Base-by-base conservation (phyloP, 2,113 vertebrate genomes). In the Phrynocephalus versicolor region DNA sequence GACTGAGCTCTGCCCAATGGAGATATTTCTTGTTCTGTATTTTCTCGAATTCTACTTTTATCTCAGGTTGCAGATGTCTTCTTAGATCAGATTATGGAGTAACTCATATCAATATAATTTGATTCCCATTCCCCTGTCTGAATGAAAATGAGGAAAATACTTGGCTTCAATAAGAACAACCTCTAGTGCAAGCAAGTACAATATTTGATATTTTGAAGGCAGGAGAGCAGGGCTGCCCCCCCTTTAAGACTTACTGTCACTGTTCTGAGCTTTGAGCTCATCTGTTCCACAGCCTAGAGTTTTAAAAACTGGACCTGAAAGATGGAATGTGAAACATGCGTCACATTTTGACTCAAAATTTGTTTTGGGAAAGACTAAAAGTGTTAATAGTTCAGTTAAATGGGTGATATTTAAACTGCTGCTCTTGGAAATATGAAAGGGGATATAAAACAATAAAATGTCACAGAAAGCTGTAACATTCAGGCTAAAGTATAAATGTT, bases 401-500 rank as follows among this genome's bases (percentile, higher is more conserved):
- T 30, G 89, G 81, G 41, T 78, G 88, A 1, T 80, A 71, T 88
- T 90, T 86, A 87, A 69, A 51, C 1, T 88, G 45, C 70, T 78
- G 86, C 77, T 83, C 78, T 72, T 88, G 79, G 78, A 55, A 51
- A 27, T 77, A 51, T 62, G 2, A 35, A 15, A 60, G 55, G 57
- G 67, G 41, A 84, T 37, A 67, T 81, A 90, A 89, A 92, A 23
- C 41, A 80, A 35, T 60, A n/a, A 84, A 92, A 81, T 88, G 78
- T 84, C 84, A n/a, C 30, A 55, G 62, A 86, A 81, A 81, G 86
- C 85, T 86, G 72, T 86, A 84, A 74, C 4, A 0, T 81, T 83
- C 21, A 10, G 75, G 33, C 69, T 10, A 37, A 69, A 88, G 65
- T 21, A 86, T 87, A 90, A 92, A 85, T 87, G 90, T 93, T 93